A percentile compares a stretch with the other conserved stretches of the same genome.
phyloP scores from a whole-genome alignment of 2,113 vertebrate genomes.

The Butorides virescens region DNA sequence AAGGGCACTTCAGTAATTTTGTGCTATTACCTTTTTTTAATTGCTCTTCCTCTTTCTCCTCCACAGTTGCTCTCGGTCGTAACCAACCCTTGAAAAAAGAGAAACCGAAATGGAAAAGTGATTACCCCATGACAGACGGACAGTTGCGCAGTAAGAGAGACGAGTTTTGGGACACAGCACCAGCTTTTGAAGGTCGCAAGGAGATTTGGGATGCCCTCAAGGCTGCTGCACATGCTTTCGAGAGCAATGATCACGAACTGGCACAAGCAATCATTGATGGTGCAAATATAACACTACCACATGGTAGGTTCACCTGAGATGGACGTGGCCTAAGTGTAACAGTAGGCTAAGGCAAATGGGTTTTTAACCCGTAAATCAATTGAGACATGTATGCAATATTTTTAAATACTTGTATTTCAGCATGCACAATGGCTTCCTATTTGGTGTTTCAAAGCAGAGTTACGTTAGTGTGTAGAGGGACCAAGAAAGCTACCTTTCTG shows the following conservation, averaged over 20 bases:
- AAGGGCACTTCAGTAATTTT: background rate
- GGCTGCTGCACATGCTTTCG: constrained; percentile 93
- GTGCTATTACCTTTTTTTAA: background rate
- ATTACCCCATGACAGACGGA: constrained; percentile 98
- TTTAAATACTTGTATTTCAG: background rate
- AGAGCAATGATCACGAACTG: constrained; percentile 94
- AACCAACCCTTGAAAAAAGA: constrained; percentile 97
- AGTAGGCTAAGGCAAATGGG: background rate
- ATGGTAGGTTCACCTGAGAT: constrained; percentile 77
- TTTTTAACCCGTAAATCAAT: background rate
- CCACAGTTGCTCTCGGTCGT: constrained; percentile 91
- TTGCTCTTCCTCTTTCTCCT: background rate
- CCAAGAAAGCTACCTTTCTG: background rate
- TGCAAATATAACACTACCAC: constrained; percentile 94
- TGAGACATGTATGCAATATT: background rate
- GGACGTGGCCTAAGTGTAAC: background rate
- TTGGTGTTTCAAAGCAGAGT: background rate
- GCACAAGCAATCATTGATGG: constrained; percentile 98
- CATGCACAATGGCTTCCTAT: background rate
- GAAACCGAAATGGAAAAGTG: constrained; percentile 98
- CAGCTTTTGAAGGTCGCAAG: constrained; percentile 95
- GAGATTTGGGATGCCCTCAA: constrained; percentile 98
- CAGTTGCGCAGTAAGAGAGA: constrained; percentile 97
- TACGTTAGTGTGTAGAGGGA: background rate
- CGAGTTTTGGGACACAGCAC: constrained; percentile 97